Percentiles rank a stretch among this genome's conserved stretches.
These are phyloP conservation scores for Heliconius hortense DNA, from an alignment of 2,888 invertebrate genomes.

Conservation along the genomic window DNA sequence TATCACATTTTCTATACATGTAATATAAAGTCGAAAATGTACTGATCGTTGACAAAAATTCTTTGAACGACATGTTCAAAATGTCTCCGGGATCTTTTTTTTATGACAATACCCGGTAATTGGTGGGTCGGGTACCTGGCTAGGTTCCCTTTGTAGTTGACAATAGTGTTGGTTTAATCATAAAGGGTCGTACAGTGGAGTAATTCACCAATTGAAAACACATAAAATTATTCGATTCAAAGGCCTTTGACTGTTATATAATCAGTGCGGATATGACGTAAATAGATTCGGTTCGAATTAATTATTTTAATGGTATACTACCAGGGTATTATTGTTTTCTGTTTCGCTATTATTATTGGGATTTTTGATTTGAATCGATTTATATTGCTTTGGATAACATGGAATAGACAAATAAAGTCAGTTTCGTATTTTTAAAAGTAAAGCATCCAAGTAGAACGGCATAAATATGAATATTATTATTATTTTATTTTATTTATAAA, in stretches of 20 bases:
- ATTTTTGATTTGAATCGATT: neutral
- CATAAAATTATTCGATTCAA: constrained; percentile 46
- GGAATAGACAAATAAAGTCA: too few species aligned
- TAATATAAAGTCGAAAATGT: constrained; percentile 50
- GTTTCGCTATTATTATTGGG: neutral
- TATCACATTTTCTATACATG: constrained; percentile 29
- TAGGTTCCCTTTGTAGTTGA: constrained; percentile 67
- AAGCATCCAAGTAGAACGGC: neutral
- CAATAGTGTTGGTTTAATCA: constrained; percentile 52
- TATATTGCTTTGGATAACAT: neutral
- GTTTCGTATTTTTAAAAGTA: too few species aligned
- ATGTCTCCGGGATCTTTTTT: constrained; percentile 75
- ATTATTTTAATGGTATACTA: constrained; percentile 11
- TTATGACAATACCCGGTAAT: constrained; percentile 74
- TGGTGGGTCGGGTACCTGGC: constrained; percentile 82
- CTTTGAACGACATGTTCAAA: constrained; percentile 76
- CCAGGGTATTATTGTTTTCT: neutral
- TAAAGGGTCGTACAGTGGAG: constrained; percentile 64
- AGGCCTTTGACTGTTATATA: constrained; percentile 32
- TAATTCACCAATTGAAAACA: constrained; percentile 68
- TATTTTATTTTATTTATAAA: too few species aligned
- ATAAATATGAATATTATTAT: neutral
- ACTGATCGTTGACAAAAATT: constrained; percentile 44
- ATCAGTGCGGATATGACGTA: constrained; percentile 27
- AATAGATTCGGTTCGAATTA: constrained; percentile 8